phyloP scores from a whole-genome alignment of 2,888 invertebrate genomes.

The Tipula lateralis region DNA sequence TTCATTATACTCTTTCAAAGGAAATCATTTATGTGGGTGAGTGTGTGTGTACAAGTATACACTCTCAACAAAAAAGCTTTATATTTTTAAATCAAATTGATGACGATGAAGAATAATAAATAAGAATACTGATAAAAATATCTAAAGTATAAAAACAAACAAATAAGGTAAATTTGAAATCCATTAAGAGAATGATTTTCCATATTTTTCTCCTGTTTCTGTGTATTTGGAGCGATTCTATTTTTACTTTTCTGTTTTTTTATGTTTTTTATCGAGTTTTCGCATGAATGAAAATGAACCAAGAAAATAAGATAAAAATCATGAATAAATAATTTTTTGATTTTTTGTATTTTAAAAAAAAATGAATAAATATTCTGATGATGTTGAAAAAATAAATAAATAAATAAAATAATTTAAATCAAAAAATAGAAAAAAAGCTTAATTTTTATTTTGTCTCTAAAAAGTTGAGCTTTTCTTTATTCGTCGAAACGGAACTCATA shows the following conservation, averaged over 20 bases:
- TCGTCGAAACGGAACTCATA: too few species aligned
- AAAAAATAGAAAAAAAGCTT: not conserved
- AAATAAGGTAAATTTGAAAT: constrained; percentile 11
- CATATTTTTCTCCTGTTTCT: not conserved
- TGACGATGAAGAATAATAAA: constrained; percentile 19
- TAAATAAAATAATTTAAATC: not conserved
- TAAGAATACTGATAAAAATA: constrained; percentile 1
- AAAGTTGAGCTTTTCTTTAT: not conserved
- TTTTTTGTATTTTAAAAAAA: not conserved
- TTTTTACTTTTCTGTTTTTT: not conserved
- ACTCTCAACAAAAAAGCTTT: not conserved
- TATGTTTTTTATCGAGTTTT: not conserved
- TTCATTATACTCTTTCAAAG: not conserved
- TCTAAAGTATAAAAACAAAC: not conserved
- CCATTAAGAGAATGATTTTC: constrained; percentile 9
- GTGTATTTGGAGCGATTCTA: not conserved
- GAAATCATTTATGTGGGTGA: too few species aligned
- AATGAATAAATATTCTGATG: not conserved
- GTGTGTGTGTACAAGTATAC: not conserved
- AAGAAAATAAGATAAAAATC: not conserved
- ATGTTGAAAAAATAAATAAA: not conserved
- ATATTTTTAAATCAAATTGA: not conserved
- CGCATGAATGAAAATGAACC: constrained; percentile 14
- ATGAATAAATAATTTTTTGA: constrained; percentile 9
- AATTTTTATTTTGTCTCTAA: not conserved